Evolutionary conservation across 1,140 invertebrate genomes (phyloP).

Genomic region (Drosophila santomea): DNA sequence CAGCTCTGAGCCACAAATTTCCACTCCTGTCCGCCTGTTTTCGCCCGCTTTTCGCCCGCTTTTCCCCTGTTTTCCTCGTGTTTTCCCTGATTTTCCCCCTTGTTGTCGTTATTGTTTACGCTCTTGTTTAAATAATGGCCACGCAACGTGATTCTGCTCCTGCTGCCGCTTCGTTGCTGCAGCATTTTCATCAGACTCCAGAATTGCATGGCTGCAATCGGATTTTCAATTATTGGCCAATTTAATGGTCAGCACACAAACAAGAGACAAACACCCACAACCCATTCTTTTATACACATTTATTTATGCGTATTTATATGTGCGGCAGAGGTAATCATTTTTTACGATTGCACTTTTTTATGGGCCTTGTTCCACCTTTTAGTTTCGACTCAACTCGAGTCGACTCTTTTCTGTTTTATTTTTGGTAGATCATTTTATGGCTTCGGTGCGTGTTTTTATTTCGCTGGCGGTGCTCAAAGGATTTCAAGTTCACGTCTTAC

Average conservation of each 20-base stretch:
- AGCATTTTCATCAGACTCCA: conserved; percentile 39
- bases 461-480: conserved; percentile 76
- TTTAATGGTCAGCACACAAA: conserved; percentile 66
- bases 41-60: neutral
- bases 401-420: conserved; percentile 28
- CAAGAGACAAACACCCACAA: conserved; percentile 5
- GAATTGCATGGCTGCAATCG: conserved; percentile 67
- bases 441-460: conserved; percentile 81
- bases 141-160: conserved; percentile 65
- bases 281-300: conserved; percentile 41
- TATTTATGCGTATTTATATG: conserved; percentile 48
- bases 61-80: neutral
- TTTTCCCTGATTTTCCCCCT: conserved; percentile 36
- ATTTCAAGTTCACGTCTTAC: conserved; percentile 78
- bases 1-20: conserved; percentile 61
- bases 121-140: conserved; percentile 82
- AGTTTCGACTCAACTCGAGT: conserved; percentile 40
- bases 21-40: conserved; percentile 43
- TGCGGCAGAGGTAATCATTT: conserved; percentile 55
- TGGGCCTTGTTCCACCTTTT: conserved; percentile 55
- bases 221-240: conserved; percentile 82
- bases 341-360: conserved; percentile 80
- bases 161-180: neutral
- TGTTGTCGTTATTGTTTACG: conserved; percentile 81
- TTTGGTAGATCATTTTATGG: conserved; percentile 65